Percentiles rank a stretch among this genome's conserved stretches.
These are phyloP conservation scores for Clanis bilineata DNA, from an alignment of 2,888 invertebrate genomes.

Conservation along the genomic window DNA sequence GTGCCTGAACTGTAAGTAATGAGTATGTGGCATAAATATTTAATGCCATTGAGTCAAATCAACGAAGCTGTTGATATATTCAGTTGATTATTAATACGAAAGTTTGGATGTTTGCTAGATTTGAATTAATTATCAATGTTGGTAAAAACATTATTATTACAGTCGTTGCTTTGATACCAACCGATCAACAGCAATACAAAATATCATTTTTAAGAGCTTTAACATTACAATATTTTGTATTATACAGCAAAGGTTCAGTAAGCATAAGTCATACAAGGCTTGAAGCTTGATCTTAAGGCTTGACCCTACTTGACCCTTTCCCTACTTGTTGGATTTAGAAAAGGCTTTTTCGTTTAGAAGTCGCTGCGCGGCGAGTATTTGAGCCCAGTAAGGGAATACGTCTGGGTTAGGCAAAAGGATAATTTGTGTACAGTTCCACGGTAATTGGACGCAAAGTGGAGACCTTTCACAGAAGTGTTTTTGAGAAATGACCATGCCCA, in stretches of 20 bases:
- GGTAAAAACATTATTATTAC: background rate
- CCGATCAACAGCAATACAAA: background rate
- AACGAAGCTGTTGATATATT: background rate
- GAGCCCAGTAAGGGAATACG: constrained; percentile 3
- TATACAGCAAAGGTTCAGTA: background rate
- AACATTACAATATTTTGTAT: background rate
- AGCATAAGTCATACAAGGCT: constrained; percentile 1
- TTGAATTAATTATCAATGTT: background rate
- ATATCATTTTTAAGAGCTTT: background rate
- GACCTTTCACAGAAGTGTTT: constrained; percentile 1
- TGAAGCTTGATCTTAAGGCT: background rate
- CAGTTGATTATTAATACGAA: background rate
- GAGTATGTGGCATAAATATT: background rate
- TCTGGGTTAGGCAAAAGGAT: background rate
- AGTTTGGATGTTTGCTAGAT: background rate
- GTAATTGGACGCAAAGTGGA: background rate
- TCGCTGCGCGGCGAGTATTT: background rate
- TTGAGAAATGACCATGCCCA: constrained; percentile 18
- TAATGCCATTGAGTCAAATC: background rate
- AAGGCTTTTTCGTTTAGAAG: constrained; percentile 5
- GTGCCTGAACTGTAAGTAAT: background rate
- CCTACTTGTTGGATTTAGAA: background rate
- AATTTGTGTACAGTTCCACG: background rate
- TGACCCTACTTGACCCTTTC: background rate
- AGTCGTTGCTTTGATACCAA: background rate